These are phyloP conservation scores for Ormyrus labotus DNA, from an alignment of 2,888 invertebrate species.

Conservation along the genomic window DNA sequence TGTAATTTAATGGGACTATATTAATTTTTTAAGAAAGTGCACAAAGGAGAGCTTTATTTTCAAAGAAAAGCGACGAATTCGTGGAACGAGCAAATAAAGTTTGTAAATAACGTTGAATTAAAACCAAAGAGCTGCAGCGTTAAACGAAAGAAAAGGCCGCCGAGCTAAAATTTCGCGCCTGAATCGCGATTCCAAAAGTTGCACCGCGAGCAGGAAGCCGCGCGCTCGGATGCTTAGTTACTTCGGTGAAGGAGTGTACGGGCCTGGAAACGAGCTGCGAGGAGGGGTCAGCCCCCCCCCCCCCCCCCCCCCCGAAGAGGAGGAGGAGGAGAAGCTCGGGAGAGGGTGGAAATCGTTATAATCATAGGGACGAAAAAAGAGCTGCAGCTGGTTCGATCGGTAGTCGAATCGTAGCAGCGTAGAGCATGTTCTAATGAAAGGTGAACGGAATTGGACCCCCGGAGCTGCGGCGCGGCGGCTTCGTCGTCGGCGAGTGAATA, in stretches of 20 bases:
- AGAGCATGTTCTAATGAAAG: slow-evolving; percentile 73
- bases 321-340: neutral
- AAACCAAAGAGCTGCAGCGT: no score
- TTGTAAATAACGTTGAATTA: no score
- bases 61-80: no score
- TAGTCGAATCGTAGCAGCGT: slow-evolving; percentile 49
- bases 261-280: no score
- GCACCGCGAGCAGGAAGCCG: neutral
- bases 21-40: no score
- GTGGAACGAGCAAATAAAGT: no score
- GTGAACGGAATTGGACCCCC: slow-evolving; percentile 75
- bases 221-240: neutral
- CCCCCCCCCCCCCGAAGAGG: no score
- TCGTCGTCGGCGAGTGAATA: slow-evolving; percentile 72
- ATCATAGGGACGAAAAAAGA: slow-evolving; percentile 51
- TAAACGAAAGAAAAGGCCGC: neutral
- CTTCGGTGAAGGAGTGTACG: neutral
- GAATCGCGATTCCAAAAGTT: neutral
- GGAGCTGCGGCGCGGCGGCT: slow-evolving; percentile 61
- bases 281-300: no score
- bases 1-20: no score
- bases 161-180: neutral
- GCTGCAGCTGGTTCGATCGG: slow-evolving; percentile 52
- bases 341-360: slow-evolving; percentile 42
- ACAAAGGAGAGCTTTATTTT: no score